Evolutionary conservation across 2,113 vertebrate species (phyloP).

Genomic region (Pseudorhombus dupliciocellatus): DNA sequence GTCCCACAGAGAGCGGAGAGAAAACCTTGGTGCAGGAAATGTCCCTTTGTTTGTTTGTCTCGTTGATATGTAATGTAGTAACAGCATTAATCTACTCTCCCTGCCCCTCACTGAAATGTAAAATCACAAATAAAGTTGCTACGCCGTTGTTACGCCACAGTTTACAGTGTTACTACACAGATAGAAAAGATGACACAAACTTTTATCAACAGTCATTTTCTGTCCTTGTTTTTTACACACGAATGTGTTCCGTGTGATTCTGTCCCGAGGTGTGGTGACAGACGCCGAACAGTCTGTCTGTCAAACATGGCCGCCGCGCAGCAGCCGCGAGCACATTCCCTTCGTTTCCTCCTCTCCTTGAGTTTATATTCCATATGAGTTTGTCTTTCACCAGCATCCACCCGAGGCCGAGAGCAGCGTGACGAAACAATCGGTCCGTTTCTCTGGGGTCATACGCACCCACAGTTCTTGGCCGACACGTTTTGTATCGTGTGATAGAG

Average conservation of each 20-base stretch:
- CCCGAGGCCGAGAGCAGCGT: conserved; percentile 59
- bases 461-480: conserved; percentile 91
- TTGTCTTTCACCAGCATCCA: conserved; percentile 45
- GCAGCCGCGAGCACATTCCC: conserved; percentile 20
- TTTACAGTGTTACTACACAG: conserved; percentile 77
- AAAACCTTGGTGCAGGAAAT: background rate
- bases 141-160: conserved; percentile 61
- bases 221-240: conserved; percentile 12
- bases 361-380: conserved; percentile 47
- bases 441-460: conserved; percentile 87
- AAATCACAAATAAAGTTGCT: conserved; percentile 55
- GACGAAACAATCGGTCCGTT: background rate
- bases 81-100: conserved; percentile 41
- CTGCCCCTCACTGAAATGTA: conserved; percentile 28
- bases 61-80: conserved; percentile 29
- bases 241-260: conserved; percentile 20
- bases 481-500: conserved; percentile 90
- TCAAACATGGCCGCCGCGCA: conserved; percentile 27
- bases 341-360: conserved; percentile 22
- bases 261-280: conserved; percentile 13
- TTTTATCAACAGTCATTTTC: conserved; percentile 47
- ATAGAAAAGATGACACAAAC: conserved; percentile 65
- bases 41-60: background rate
- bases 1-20: background rate
- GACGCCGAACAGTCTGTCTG: conserved; percentile 13